Conservation (phyloP, 2,888 invertebrate species). For the Sarcophaga carnaria region DNA sequence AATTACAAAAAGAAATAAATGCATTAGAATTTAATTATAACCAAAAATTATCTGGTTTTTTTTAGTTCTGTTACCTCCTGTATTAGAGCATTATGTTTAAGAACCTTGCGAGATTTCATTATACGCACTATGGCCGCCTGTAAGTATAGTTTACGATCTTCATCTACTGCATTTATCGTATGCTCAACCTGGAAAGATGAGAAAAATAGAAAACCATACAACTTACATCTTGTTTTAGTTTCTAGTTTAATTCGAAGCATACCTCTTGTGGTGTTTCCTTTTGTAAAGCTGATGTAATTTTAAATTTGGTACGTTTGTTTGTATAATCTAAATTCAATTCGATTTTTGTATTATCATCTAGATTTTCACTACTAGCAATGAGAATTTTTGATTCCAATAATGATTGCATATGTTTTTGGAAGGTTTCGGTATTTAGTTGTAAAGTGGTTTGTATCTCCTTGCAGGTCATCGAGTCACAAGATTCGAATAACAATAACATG, state of each 20-base stretch:
- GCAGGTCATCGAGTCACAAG: conserved; percentile 86
- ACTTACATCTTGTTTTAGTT: too few species aligned
- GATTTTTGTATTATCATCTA: conserved; percentile 82
- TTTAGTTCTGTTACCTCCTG: conserved; percentile 85
- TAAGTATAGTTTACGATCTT: conserved; percentile 96
- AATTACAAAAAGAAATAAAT: conserved; percentile 73
- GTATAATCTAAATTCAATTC: conserved; percentile 91
- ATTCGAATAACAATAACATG: conserved; percentile 90
- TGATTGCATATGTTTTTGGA: conserved; percentile 91
- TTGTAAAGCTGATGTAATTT: conserved; percentile 90
- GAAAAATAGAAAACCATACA: conserved; percentile 17
- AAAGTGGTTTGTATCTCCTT: conserved; percentile 88
- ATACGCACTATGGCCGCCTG: conserved; percentile 97
- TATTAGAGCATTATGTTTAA: conserved; percentile 92
- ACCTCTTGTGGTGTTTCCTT: conserved; percentile 90
- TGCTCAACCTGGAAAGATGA: conserved; percentile 83
- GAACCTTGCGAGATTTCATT: conserved; percentile 95
- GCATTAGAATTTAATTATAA: neutral
- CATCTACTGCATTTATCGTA: conserved; percentile 92
- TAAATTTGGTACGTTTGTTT: conserved; percentile 95
- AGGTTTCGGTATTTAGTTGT: conserved; percentile 91
- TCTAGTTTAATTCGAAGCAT: neutral
- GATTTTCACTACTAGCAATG: conserved; percentile 82
- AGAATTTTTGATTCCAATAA: conserved; percentile 93
- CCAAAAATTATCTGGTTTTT: neutral